Conservation (phyloP, 2,113 vertebrate genomes). For the Lepisosteus oculatus region DNA sequence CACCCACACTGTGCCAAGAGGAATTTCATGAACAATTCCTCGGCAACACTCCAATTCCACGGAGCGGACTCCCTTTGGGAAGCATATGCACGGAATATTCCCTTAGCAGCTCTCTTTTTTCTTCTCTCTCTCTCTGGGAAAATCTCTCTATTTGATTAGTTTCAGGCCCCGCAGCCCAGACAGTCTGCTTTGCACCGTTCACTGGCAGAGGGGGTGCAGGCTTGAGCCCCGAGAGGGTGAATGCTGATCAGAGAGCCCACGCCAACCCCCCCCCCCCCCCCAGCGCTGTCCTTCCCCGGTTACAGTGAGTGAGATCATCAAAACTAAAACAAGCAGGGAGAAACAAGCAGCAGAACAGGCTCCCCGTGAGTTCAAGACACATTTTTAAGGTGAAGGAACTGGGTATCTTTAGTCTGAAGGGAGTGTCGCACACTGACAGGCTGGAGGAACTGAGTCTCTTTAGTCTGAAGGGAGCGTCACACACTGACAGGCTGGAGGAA, state of each 20-base stretch:
- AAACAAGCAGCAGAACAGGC: too few species aligned
- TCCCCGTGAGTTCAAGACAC: too few species aligned
- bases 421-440: too few species aligned
- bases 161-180: slow-evolving; percentile 27
- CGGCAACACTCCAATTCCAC: slow-evolving; percentile 31
- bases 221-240: background rate
- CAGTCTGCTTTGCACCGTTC: slow-evolving; percentile 32
- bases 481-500: too few species aligned
- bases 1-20: slow-evolving; percentile 50
- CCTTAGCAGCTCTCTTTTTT: background rate
- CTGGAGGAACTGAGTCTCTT: too few species aligned
- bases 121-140: slow-evolving; percentile 10
- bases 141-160: slow-evolving; percentile 44
- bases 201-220: background rate
- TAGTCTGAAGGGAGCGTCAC: too few species aligned
- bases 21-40: slow-evolving; percentile 53
- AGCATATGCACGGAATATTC: background rate
- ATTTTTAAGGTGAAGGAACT: too few species aligned
- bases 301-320: too few species aligned
- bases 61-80: slow-evolving; percentile 11
- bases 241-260: background rate
- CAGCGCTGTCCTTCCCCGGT: too few species aligned
- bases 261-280: too few species aligned
- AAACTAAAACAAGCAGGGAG: too few species aligned
- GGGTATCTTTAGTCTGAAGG: too few species aligned